A percentile compares a stretch with the other conserved stretches of the same genome.
These are phyloP conservation scores for Burhinus oedicnemus DNA, from an alignment of 2,113 vertebrate species.

Conservation along the genomic window DNA sequence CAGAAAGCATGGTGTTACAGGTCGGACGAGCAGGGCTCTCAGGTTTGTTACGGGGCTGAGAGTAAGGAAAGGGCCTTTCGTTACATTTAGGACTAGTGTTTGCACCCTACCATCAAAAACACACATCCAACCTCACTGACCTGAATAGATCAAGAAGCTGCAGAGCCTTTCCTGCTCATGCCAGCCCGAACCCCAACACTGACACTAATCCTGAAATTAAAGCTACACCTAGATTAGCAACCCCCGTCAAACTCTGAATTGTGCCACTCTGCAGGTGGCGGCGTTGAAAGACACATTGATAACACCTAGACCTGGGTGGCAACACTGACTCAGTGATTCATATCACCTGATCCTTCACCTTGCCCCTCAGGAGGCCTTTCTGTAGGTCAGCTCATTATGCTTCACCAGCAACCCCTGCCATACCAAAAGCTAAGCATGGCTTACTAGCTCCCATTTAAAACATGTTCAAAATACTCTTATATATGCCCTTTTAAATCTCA, in stretches of 20 bases:
- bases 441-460: neutral
- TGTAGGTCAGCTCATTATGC: neutral
- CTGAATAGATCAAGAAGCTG: neutral
- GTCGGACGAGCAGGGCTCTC: fast-evolving
- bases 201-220: neutral
- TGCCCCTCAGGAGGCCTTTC: neutral
- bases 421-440: neutral
- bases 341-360: neutral
- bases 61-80: neutral
- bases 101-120: neutral
- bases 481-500: neutral
- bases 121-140: neutral
- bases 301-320: neutral
- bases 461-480: neutral
- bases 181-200: neutral
- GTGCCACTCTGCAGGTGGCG: neutral
- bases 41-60: neutral
- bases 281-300: neutral
- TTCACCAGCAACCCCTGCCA: neutral
- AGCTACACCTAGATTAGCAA: neutral
- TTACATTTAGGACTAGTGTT: neutral
- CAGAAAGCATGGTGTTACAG: neutral
- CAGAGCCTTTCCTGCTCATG: neutral
- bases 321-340: neutral
- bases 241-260: neutral